Evolutionary conservation across 2,113 vertebrate genomes (phyloP), one percentile per base, ranked within the genome.

Genomic region (Ceyx margarethae): DNA sequence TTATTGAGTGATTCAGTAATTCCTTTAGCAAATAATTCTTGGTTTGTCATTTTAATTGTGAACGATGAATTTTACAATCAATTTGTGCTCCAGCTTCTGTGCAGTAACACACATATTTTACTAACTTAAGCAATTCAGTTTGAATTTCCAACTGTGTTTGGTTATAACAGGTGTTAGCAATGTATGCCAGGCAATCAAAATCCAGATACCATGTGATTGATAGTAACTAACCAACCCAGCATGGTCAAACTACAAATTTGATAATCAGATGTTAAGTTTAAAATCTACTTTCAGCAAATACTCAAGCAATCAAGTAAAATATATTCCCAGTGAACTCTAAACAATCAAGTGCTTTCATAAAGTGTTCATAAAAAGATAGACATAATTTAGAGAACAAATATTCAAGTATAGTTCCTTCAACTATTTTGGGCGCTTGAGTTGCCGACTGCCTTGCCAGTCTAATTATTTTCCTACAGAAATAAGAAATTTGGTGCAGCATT

Each of bases 131-230:
- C 62, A 91, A 82, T 74, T 87, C 46, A 60, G 15, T 76, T 73
- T 80, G 79, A 87, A 95, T 93, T 94, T 94, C 91, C 92, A 74
- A 73, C 88, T 87, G 93, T 79, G 91, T 79, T 87, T 95, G 87
- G 94, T 96, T 93, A 62, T 93, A 92, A 92, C 89, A 73, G 87
- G 48, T 91, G 56, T 71, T 90, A 94, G 84, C 56, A 74, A 92
- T 87, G 64, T 92, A 85, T 92, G 71, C 64, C 46, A 87, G 81
- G 87, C 89, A 96, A 95, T 96, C 95, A 96, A 89, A 95, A 94
- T 71, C 60, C 48, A 85, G 22, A n/a, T 89, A 73, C 40, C 77
- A 87, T 7, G 12, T 89, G 84, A 94, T 42, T 64, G 11, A 15
- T 85, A 29, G 62, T 90, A 95, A 81, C 86, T 91, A 87, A 85